These are phyloP conservation scores for Eublepharis macularius DNA, from an alignment of 2,113 vertebrate genomes.

Conservation along the genomic window DNA sequence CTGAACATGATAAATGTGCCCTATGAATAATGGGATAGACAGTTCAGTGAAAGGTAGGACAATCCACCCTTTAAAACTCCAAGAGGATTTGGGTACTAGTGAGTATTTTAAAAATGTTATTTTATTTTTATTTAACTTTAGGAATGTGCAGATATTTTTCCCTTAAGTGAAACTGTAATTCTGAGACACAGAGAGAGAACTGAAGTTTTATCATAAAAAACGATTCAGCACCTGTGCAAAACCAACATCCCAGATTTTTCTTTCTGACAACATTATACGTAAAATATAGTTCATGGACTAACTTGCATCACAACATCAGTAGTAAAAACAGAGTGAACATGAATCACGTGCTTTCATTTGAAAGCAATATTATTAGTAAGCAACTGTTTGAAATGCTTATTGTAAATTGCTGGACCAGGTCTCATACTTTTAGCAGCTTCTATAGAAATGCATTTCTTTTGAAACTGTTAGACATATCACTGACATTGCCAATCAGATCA, in stretches of 20 bases:
- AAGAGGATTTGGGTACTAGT: slow-evolving; percentile 42
- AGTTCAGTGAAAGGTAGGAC: background rate
- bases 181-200: slow-evolving; percentile 20
- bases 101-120: background rate
- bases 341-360: slow-evolving; percentile 33
- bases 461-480: background rate
- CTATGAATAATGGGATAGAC: background rate
- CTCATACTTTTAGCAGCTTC: slow-evolving; percentile 28
- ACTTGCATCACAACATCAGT: slow-evolving; percentile 22
- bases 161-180: slow-evolving; percentile 32
- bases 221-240: slow-evolving; percentile 34
- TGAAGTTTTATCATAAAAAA: slow-evolving; percentile 42
- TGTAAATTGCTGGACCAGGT: background rate
- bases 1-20: background rate
- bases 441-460: slow-evolving; percentile 10
- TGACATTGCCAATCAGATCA: background rate
- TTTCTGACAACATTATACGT: slow-evolving; percentile 20
- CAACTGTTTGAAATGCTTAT: slow-evolving; percentile 20
- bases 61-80: slow-evolving; percentile 21
- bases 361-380: slow-evolving; percentile 15
- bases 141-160: background rate
- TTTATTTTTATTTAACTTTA: background rate
- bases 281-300: slow-evolving; percentile 25
- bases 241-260: slow-evolving; percentile 40
- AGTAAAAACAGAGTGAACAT: slow-evolving; percentile 27